Evolutionary conservation across 2,797 vertebrate genomes (phyloP), one percentile per base, ranked within the genome.

Genomic region (Agapornis canus): DNA sequence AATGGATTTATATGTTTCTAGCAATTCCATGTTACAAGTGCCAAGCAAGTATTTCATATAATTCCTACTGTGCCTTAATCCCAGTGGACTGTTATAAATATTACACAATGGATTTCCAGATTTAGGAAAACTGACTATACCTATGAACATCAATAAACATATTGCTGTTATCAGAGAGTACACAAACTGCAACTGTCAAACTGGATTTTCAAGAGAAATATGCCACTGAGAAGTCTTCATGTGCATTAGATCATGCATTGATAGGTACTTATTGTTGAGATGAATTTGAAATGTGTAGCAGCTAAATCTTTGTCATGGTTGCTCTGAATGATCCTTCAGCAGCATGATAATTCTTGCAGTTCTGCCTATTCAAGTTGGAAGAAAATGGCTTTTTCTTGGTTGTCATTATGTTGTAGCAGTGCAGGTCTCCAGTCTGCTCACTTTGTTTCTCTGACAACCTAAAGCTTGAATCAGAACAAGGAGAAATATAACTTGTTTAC

Each of bases 331-430:
- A 13, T 64, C 37, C 32, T 42, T 54, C 31, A 29, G 54, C 66
- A 59, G 3, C 35, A 15, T n/a, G 40, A 31, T 22, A 1, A 0
- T 49, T 87, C 52, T 16, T 39, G 10, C 0, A 1, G 20, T 43
- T n/a, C 35, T 47, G 32, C 19, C 0, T 25, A 9, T 25, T 39
- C 25, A 23, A 11, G 22, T 21, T 69, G 61, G 37, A 56, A 56
- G 54, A 42, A 42, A 49, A 56, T 3, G 8, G 29, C 13, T 3
- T 21, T 39, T 22, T 51, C 22, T 27, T n/a, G 15, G 10, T 26
- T 63, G 15, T 31, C 48, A 22, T 19, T 52, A 21, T 40, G 35
- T 21, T 1, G 0, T 18, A 51, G 48, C 17, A 23, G 20, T 18
- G 5, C 43, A 12, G 32, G 47, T 45, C 43, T 69, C 37, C 48